Evolutionary conservation across 1,140 invertebrate species (phyloP), one percentile per base, ranked within the genome.

Genomic region (Gyrodactylus salaris): DNA sequence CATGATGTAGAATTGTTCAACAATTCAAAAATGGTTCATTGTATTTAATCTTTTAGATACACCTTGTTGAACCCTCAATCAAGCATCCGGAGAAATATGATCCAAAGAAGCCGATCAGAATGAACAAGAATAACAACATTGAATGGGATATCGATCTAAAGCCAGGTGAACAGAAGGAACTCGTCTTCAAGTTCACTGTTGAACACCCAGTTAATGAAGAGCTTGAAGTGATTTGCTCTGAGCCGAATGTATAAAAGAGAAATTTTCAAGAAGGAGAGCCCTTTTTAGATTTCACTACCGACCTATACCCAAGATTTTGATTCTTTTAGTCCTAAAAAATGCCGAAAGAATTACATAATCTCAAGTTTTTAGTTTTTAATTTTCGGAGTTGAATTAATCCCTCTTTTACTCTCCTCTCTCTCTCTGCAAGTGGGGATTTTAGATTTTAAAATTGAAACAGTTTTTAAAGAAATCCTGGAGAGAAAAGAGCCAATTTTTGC

Each of bases 111-210:
- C 74, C 76, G 22, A 74, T 77, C 2, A 73, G 69, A 1, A 68
- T 81, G 22, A 79, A 78, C 75, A 76, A 77, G 20, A 70, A 74
- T 19, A 78, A 81, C 75, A 79, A 81, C 75, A 70, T 81, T 20
- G 79, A 80, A 74, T 81, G 80, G 80, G 77, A 78, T 21, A 23
- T 79, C 1, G 74, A 76, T 1, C 26, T 81, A 26, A 72, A 73
- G 25, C 68, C 76, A 19, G 68, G 74, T 34, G 77, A 78, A 68
- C 68, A 71, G 26, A 71, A 71, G 25, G 70, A 71, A 71, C 25
- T 78, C 16, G 71, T 76, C 24, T 73, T 80, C 69, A 78, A 78
- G 73, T 80, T 78, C 70, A 74, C 76, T 20, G 75, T 80, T 0
- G 79, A 80, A 54, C 76, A 79, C 74, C 79, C 79, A 16, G 75